Evolutionary conservation across 1,140 invertebrate species (phyloP).

Genomic region (Micrasema longulum): DNA sequence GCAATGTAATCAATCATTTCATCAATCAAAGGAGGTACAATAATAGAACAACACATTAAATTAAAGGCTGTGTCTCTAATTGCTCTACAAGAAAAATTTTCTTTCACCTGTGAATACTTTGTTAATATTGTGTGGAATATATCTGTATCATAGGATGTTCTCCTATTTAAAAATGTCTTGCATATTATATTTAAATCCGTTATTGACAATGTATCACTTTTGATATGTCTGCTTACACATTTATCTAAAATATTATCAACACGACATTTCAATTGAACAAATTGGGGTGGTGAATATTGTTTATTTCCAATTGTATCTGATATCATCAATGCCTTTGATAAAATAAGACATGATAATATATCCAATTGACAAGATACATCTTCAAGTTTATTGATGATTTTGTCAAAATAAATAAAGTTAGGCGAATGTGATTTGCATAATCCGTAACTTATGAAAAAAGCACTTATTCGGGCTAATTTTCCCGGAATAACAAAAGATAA

Average conservation of each 20-base stretch:
- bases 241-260: constrained; percentile 26
- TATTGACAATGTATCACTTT: constrained; percentile 1
- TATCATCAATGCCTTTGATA: constrained; percentile 29
- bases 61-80: constrained; percentile 29
- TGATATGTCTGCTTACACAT: constrained; percentile 7
- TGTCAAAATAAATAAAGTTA: neutral
- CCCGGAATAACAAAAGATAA: neutral
- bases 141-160: constrained; percentile 20
- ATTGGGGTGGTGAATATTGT: no score
- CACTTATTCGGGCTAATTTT: constrained; percentile 20
- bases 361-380: constrained; percentile 22
- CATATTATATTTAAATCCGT: constrained; percentile 30
- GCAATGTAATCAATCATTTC: constrained; percentile 19
- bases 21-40: constrained; percentile 13
- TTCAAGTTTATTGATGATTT: constrained; percentile 33
- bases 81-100: constrained; percentile 29
- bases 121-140: constrained; percentile 12
- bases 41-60: constrained; percentile 7
- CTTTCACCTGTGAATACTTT: constrained; percentile 12
- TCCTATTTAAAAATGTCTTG: constrained; percentile 29
- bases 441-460: constrained; percentile 30
- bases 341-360: constrained; percentile 29
- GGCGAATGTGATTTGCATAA: constrained; percentile 5
- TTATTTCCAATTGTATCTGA: neutral
- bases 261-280: neutral